Evolutionary conservation across 1,140 invertebrate genomes (phyloP), one percentile per base, ranked within the genome.

Genomic region (Lasioglossum baleicum): DNA sequence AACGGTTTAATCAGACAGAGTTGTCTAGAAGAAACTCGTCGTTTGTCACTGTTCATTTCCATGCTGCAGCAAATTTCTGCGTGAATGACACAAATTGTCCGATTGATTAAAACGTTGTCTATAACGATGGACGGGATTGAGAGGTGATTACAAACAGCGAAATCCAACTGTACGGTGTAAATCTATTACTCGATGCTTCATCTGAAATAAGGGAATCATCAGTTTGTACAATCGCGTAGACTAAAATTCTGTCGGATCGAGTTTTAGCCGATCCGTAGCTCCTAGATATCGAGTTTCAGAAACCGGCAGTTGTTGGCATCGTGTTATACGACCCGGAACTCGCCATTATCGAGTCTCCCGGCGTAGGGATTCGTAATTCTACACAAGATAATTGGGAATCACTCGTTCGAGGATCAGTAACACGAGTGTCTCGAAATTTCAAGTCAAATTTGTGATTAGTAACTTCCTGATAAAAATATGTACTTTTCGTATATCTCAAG

Each of bases 151-250:
- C 69, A 17, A 72, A 51, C 42, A 20, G 4, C 22, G 53, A 44
- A 64, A 78, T 79, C 26, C 69, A 51, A 61, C 70, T 70, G 26
- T 42, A n/a, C 42, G 35, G 31, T 81, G 22, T 13, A 76, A 69
- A 72, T 51, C n/a, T 67, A 31, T 42, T 77, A 11, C 17, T 31
- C 72, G 58, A 22, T 63, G 60, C 69, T 76, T 66, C 20, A 53
- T 40, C 44, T 26, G 20, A 48, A 84, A 81, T 40, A 53, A 73
- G 40, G 11, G 26, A 20, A 53, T 56, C 48, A 31, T 78, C 35
- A n/a, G 7, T 77, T 51, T 15, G 13, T 44, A 22, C 42, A 13
- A 58, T 8, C 8, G 48, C 6, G 13, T 22, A 2, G 17, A 11
- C 15, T 8, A 7, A 22, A 67, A 48, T 67, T 48, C n/a, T n/a